Conservation (phyloP, 2,113 vertebrate genomes). For the Panurus biarmicus region DNA sequence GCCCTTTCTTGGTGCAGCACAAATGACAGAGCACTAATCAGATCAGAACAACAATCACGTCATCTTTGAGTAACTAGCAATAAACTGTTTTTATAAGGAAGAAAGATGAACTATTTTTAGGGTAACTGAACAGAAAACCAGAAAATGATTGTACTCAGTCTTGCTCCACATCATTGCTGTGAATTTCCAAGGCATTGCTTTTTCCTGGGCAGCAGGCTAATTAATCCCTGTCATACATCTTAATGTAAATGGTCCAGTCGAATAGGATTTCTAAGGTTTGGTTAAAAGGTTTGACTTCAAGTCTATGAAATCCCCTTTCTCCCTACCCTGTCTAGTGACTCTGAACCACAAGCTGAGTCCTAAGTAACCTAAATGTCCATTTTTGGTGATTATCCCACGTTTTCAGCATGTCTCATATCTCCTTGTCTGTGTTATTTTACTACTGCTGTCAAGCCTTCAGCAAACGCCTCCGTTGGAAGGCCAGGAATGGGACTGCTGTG, state of each 20-base stretch:
- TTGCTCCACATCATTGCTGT: not conserved
- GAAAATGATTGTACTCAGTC: not conserved
- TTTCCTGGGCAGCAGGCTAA: not conserved
- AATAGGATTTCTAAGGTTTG: not conserved
- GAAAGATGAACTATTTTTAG: constrained; percentile 45
- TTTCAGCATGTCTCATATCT: not conserved
- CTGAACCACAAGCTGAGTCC: not conserved
- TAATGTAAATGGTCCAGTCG: not conserved
- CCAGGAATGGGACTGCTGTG: not conserved
- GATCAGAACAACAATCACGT: constrained; percentile 40
- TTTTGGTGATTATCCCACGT: not conserved
- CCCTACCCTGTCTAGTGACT: not conserved
- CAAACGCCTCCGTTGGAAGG: not conserved
- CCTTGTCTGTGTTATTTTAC: not conserved
- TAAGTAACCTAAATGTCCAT: not conserved
- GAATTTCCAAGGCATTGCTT: not conserved
- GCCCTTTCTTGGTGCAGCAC: constrained; percentile 36
- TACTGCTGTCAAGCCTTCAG: not conserved
- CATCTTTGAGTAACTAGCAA: constrained; percentile 22
- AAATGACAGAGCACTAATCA: constrained; percentile 40
- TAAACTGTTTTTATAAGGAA: constrained; percentile 48
- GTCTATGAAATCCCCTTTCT: not conserved
- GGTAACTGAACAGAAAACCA: constrained; percentile 1
- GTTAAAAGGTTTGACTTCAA: not conserved
- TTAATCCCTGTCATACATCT: not conserved